A percentile compares a stretch with the other conserved stretches of the same genome.
phyloP scores from a whole-genome alignment of 2,797 vertebrate genomes.

The Sebastes taczanowskii region DNA sequence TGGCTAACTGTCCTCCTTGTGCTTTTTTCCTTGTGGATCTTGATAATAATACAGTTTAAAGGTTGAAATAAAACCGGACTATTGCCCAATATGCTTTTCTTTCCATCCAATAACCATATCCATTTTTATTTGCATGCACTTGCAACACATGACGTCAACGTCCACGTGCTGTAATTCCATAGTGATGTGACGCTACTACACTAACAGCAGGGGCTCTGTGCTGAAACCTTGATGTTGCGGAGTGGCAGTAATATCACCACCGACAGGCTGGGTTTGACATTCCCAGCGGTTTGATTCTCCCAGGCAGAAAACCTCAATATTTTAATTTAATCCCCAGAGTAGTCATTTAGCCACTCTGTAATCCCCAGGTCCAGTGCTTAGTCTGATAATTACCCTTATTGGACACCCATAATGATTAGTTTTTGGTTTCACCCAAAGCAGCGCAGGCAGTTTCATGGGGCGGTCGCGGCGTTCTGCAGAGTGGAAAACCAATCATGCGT shows the following conservation, averaged over 20 bases:
- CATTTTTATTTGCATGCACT: constrained; percentile 29
- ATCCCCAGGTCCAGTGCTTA: constrained; percentile 71
- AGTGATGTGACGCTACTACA: constrained; percentile 29
- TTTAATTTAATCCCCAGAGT: constrained; percentile 76
- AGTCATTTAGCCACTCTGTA: constrained; percentile 76
- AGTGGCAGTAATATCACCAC: constrained; percentile 51
- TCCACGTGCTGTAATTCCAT: constrained; percentile 49
- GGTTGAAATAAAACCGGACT: background rate
- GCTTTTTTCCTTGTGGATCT: background rate
- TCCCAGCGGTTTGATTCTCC: constrained; percentile 69
- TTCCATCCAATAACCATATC: background rate
- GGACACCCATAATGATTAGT: constrained; percentile 80
- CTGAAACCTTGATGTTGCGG: constrained; percentile 49
- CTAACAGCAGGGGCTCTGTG: constrained; percentile 40
- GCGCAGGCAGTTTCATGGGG: constrained; percentile 64
- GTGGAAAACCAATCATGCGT: constrained; percentile 78
- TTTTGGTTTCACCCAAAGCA: constrained; percentile 77
- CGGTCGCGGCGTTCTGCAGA: constrained; percentile 48
- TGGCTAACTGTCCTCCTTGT: background rate
- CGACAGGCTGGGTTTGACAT: constrained; percentile 51
- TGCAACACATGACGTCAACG: constrained; percentile 29
- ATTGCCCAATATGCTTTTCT: background rate
- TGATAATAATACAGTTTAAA: background rate
- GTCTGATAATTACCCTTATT: constrained; percentile 83
- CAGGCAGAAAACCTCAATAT: constrained; percentile 77